Base-by-base conservation (phyloP, 2,888 invertebrate genomes). In the Camponotus fellah region DNA sequence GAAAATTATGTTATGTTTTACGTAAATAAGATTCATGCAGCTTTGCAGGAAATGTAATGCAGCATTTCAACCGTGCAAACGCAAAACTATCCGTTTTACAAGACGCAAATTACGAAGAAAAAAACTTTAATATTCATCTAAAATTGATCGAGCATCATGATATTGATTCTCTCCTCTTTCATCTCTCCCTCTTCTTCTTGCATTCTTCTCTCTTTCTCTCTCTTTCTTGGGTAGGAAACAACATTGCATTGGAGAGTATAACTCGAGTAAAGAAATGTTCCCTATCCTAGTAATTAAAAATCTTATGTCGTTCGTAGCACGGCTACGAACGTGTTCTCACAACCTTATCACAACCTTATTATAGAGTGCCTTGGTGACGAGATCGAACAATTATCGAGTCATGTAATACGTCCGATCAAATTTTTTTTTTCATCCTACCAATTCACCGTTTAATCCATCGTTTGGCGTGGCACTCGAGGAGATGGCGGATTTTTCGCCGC, bases 281-380 rank as follows among this genome's bases (percentile, higher is more conserved):
- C 82, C 85, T 90, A 86, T 86, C 82, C 84, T 90, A 88, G 84
- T 85, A 89, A 89, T 90, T 93, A 92, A 92, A 93, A 92, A 92
- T 93, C 90, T 92, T 90, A 91, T 91, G 90, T 91, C 87, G 92
- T 91, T 87, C 93, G 91, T 92, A 94, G 93, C 93, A 91, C 92
- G 91, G 92, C 93, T 93, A 94, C 92, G 93, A 93, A 92, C 92
- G 91, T 91, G 88, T 93, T 91, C 84, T 95, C 94, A 95, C 95
- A 95, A 94, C 94, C 94, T 94, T 94, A 93, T 95, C 94, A 94
- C 94, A 95, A 95, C 95, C 94, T 94, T 94, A 95, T 94, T 94
- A 92, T 92, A 94, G 92, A 93, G 92, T 93, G 93, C 89, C 91
- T 88, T 91, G 91, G 91, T 87, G 83, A 86, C 84, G 88, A 89